These are phyloP conservation scores for Procambarus clarkii DNA, from an alignment of 1,140 invertebrate species.

Conservation along the genomic window DNA sequence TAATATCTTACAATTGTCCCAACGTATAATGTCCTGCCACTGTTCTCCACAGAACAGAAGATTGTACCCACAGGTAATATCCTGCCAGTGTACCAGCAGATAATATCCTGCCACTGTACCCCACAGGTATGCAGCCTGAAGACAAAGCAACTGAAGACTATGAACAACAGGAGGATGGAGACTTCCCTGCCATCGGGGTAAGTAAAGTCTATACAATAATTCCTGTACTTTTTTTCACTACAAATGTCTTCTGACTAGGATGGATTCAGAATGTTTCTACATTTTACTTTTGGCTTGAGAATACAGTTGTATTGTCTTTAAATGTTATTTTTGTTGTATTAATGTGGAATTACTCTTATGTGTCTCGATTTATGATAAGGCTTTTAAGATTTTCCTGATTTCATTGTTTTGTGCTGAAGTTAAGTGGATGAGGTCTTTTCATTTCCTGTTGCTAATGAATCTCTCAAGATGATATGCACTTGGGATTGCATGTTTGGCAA, in stretches of 20 bases:
- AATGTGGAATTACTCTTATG: too few species aligned
- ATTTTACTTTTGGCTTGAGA: background rate
- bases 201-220: background rate
- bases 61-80: too few species aligned
- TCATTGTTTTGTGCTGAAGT: too few species aligned
- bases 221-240: background rate
- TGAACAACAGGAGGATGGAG: background rate
- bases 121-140: background rate
- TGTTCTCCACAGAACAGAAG: too few species aligned
- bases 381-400: background rate
- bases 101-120: background rate
- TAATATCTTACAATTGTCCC: too few species aligned
- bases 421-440: too few species aligned
- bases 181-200: background rate
- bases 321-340: too few species aligned
- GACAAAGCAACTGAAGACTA: background rate
- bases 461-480: too few species aligned
- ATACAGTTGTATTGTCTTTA: background rate
- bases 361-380: too few species aligned
- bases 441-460: background rate
- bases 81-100: too few species aligned
- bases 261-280: background rate
- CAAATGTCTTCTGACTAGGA: background rate
- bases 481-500: too few species aligned
- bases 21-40: too few species aligned